Base-by-base conservation (phyloP, 2,113 vertebrate genomes). In the Muntiacus reevesi region DNA sequence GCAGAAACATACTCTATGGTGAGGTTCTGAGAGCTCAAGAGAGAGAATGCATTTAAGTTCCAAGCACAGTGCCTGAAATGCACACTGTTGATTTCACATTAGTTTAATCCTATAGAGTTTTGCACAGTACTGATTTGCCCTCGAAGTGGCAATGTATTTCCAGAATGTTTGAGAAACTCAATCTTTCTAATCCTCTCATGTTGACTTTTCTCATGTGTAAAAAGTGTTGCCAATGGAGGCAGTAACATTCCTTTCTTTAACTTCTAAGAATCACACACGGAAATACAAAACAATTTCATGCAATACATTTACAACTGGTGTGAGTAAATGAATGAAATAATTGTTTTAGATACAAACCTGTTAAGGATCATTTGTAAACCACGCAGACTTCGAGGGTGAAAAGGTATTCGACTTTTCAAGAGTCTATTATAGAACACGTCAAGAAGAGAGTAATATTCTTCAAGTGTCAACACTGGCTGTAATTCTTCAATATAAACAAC, bases 341-440 rank as follows among this genome's bases (percentile, higher is more conserved):
- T 10, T 89, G 54, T 43, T 74, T 84, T 52, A 76, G 62, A 89
- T 0, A 97, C 97, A 12, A 97, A 99, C 99, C 99, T 99, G 96
- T 99, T 99, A 89, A 99, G 96, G 95, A 99, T 98, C 99, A 99
- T 99, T 16, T 99, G 98, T 93, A 99, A 99, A 33, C 99, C 99
- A 76, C 99, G 98, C 55, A 99, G 98, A 91, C 99, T 99, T 30
- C 98, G 98, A 52, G 99, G 99, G 97, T 99, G 99, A 94, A 99
- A 99, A 71, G 97, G 97, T 0, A 99, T 97, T 13, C 98, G 98
- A 4, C 86, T 98, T 79, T 99, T 98, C 96, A 98, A 28, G 13
- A 99, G 97, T 59, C 93, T 99, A 30, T 98, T 99, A 96, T 99
- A 99, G 98, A 99, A 99, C 57, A 97, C 94, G 54, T 98, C 98